A percentile compares a stretch with the other conserved stretches of the same genome.
Conservation (phyloP, 2,888 invertebrate species). For the Nemoura dubitans region DNA sequence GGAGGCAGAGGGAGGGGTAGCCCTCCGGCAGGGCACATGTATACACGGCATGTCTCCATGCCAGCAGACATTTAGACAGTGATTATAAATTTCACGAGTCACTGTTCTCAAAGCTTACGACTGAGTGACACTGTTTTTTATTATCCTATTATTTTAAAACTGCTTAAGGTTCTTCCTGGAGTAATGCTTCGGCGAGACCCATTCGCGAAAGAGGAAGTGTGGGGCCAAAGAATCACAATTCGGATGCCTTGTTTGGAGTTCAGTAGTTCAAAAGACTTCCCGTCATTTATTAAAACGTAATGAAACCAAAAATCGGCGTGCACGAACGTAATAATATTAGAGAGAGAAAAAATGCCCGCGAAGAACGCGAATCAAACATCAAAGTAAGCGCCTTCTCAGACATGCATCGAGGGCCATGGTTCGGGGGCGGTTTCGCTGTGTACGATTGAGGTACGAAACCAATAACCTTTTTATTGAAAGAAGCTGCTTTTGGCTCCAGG, state of each 20-base stretch:
- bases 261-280: background rate
- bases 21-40: no score
- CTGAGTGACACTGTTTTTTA: conserved; percentile 33
- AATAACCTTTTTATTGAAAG: conserved; percentile 8
- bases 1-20: background rate
- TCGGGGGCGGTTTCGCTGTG: background rate
- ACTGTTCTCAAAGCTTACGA: conserved; percentile 10
- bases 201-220: no score
- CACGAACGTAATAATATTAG: background rate
- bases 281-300: background rate
- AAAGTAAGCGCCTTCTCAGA: background rate
- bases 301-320: background rate
- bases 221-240: conserved; percentile 1
- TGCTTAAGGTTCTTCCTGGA: background rate
- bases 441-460: background rate
- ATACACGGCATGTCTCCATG: background rate
- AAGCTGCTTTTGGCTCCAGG: background rate
- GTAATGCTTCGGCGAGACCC: background rate
- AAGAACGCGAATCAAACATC: background rate
- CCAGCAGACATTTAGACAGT: background rate
- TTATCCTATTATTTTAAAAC: conserved; percentile 28
- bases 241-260: background rate
- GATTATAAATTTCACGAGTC: conserved; percentile 31
- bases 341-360: background rate
- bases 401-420: background rate